phyloP scores from a whole-genome alignment of 2,797 vertebrate species.

The Crenichthys baileyi region DNA sequence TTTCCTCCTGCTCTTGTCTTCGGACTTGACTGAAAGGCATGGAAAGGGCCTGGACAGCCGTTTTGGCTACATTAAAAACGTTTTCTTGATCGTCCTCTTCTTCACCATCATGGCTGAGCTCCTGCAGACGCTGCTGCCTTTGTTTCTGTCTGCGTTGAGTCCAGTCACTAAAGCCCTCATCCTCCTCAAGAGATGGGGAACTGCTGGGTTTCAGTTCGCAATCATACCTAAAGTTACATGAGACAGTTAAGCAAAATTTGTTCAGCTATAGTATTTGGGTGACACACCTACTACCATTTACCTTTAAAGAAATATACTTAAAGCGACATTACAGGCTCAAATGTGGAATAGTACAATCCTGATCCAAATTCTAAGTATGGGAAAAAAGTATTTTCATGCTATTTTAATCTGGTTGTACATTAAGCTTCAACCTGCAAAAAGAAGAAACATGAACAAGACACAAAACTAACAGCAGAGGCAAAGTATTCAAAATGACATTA shows the following conservation, averaged over 20 bases:
- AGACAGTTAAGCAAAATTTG: neutral
- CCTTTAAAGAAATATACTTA: neutral
- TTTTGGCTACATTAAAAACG: constrained; percentile 5
- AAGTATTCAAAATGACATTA: too few relatives aligned
- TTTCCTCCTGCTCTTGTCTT: constrained; percentile 42
- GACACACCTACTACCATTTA: neutral
- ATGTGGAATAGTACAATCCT: neutral
- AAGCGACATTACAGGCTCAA: neutral
- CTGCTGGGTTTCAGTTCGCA: constrained; percentile 74
- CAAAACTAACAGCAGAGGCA: too few relatives aligned
- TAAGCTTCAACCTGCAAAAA: too few relatives aligned
- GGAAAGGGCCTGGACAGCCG: constrained; percentile 19
- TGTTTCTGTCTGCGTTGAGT: constrained; percentile 85
- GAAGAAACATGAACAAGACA: too few relatives aligned
- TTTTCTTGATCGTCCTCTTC: constrained; percentile 57
- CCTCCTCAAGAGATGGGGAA: constrained; percentile 85
- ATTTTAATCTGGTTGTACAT: too few relatives aligned
- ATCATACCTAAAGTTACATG: constrained; percentile 68
- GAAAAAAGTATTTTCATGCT: too few relatives aligned
- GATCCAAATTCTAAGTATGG: too few relatives aligned
- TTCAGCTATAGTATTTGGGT: too few relatives aligned
- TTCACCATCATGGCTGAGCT: constrained; percentile 57
- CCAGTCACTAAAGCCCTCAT: constrained; percentile 96
- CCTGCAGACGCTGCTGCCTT: constrained; percentile 73
- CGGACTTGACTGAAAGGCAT: constrained; percentile 29